phyloP scores from a whole-genome alignment of 2,797 vertebrate species.

The Sphaeramia orbicularis region DNA sequence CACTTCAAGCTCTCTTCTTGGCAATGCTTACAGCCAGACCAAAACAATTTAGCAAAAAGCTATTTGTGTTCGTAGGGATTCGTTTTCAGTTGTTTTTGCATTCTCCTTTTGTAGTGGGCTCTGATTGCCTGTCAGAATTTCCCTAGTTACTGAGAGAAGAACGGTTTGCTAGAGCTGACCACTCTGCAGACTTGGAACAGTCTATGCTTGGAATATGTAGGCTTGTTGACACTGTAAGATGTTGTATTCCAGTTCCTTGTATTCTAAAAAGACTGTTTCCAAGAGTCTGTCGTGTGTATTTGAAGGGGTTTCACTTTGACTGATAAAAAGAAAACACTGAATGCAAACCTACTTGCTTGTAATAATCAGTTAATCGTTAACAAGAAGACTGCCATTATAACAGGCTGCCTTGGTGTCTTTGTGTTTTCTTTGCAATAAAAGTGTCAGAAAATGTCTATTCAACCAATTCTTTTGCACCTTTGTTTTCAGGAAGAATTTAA shows the following conservation, averaged over 20 bases:
- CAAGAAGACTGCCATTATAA: no score
- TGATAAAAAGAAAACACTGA: neutral
- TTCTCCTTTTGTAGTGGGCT: slow-evolving; percentile 69
- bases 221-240: slow-evolving; percentile 38
- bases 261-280: slow-evolving; percentile 29
- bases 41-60: slow-evolving; percentile 77
- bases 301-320: slow-evolving; percentile 5
- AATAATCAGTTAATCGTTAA: no score
- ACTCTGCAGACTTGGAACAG: slow-evolving; percentile 37
- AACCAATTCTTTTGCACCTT: no score
- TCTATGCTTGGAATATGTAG: slow-evolving; percentile 15
- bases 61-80: slow-evolving; percentile 71
- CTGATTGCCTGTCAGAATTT: slow-evolving; percentile 73
- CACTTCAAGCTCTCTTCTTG: slow-evolving; percentile 68
- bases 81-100: slow-evolving; percentile 75
- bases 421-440: no score
- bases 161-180: slow-evolving; percentile 47
- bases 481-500: no score
- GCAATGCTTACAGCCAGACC: slow-evolving; percentile 64
- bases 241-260: slow-evolving; percentile 45
- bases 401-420: no score
- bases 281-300: slow-evolving; percentile 18
- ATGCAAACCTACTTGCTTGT: no score
- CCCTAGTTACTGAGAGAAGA: slow-evolving; percentile 53
- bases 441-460: no score